Base-by-base conservation (phyloP, 1,140 invertebrate species). In the Dreissena polymorpha region DNA sequence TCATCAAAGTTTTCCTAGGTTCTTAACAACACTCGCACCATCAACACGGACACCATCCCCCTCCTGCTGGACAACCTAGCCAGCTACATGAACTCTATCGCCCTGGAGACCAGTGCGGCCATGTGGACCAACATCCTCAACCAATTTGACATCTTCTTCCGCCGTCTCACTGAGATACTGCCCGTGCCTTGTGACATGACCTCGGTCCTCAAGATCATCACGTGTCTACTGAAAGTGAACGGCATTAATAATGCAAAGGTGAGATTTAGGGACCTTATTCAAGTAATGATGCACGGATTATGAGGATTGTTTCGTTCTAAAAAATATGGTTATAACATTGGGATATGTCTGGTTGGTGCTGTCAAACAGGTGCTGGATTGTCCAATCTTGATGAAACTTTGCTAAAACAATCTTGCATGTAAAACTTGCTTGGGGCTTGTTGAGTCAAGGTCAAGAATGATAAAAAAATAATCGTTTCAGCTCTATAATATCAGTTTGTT, bases 51-150 rank as follows among this genome's bases (percentile, higher is more conserved):
- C 83, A 94, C 95, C 63, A 90, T 93, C 39, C 89, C 89, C 72
- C 84, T 88, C 3, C 76, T 98, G 65, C 93, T 99, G 50, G 95
- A 95, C 86, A 99, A 99, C 93, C 95, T 99, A 87, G 96, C 97
- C 1, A 96, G 95, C 89, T 99, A 99, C 93, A 94, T 99, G 90
- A 97, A 98, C 88, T 98, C 97, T 93, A 94, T 99, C 53, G 96
- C 97, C 7, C 92, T 97, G 79, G 98, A 99, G 91, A 96, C 95
- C 6, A 95, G 95, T 16, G 94, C 96, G 21, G 94, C 95, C 25
- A 89, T 89, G 85, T 99, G 98, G 96, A 95, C 95, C 78, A 95
- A 95, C 27, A 95, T 98, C 5, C 94, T 99, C 68, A 93, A 95
- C 55, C 96, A 97, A 90, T 94, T 97, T 90, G 99, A 99, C 86